Evolutionary conservation across 2,797 vertebrate species (phyloP), one percentile per base, ranked within the genome.

Genomic region (Onychomys torridus): DNA sequence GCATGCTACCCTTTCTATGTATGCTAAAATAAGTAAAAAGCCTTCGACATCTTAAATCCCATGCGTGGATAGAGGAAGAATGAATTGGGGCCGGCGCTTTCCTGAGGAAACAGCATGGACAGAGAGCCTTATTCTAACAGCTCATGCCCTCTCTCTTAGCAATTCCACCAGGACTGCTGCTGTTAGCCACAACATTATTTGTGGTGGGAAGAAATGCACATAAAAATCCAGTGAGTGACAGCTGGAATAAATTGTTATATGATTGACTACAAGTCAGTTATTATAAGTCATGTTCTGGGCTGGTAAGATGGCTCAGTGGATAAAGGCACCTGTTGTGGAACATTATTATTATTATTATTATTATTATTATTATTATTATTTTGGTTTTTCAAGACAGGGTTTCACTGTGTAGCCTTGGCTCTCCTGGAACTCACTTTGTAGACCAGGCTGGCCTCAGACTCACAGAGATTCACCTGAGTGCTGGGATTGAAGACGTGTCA

Each of bases 201-300:
- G 2, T 84, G 77, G 87, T 78, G 63, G 55, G 83, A 46, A 92
- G 16, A 90, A 37, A 93, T 43, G n/a, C 43, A 32, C 23, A 69
- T 79, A 73, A 73, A 43, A 93, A 63, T 67, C 77, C 63, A 14
- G 69, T 63, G 40, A 8, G 55, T 88, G 71, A 75, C 52, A n/a
- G 19, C 78, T 85, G 43, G 84, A 71, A 81, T 89, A 61, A 89
- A 57, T 37, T 89, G 65, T 49, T 91, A 89, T 21, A 55, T 46
- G n/a, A 84, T 43, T 23, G 11, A 55, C 57, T 91, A 69, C 4
- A 37, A 93, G 40, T 25, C 77, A 85, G 40, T 52, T 88, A 82
- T 86, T 95, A 67, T 37, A 93, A 91, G 88, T 84, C 77, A 75
- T 61, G 5, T 85, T 89, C 34, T 88, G 16, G 57, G 17, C 27